Base-by-base conservation (phyloP, 2,888 invertebrate genomes). In the Tinea semifulvella region DNA sequence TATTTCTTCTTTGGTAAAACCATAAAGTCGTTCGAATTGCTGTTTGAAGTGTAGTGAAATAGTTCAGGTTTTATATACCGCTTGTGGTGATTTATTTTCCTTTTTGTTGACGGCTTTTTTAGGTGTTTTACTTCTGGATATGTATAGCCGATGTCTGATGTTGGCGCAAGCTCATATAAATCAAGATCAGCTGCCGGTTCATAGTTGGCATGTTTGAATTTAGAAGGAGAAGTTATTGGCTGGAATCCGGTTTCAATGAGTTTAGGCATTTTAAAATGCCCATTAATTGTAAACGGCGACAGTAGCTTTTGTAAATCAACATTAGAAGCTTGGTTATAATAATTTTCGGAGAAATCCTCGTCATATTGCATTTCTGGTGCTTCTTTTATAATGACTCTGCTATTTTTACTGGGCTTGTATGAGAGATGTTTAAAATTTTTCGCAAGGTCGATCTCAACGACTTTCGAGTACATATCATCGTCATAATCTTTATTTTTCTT, bases 1-100 rank as follows among this genome's bases (percentile, higher is more conserved):
- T 65, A 58, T 51, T 79, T 80, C 55, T 72, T 76, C 50, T 79
- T 79, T 25, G 77, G 79, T 17, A 77, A 73, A 51, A 75, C 57
- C 46, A 72, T 61, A 35, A 71, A 76, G 47, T 79, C 79, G 50
- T 71, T 74, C 44, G 38, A 31, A 10, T 68, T 50, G 46, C 75
- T 68, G 18, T 73, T 73, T 46, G 55, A 58, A 1, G 60, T 53
- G 47, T 55, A 57, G 36, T 53, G 55, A 4, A 55, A 57, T 31
- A 46, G 20, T 47, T 79, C 69, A 3, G 65, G 58, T 46, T 60
- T 56, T 48, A 27, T 17, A 17, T 42, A 27, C 27, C 42, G 14
- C 18, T 27, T 42, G n/a, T 42, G 5, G 2, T 26, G 17, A 28
- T 42, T 26, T 5, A 27, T 71, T 74, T 28, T 38, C 13, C 7